These are phyloP conservation scores for Campoplex nolae DNA, from an alignment of 2,888 invertebrate species.

Conservation along the genomic window DNA sequence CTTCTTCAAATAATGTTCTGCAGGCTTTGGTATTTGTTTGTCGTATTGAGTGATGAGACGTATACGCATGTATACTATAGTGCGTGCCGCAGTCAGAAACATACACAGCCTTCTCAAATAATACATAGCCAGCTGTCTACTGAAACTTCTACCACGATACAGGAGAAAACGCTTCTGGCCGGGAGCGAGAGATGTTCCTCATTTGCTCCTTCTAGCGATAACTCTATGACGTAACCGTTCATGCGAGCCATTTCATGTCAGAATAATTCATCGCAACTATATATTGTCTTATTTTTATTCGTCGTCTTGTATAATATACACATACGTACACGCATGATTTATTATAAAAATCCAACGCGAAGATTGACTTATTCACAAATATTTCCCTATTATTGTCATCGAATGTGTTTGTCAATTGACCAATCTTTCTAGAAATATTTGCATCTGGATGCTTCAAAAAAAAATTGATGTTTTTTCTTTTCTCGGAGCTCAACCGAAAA, in stretches of 20 bases:
- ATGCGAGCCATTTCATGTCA: background rate
- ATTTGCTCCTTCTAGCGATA: constrained; percentile 52
- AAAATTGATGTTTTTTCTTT: no score
- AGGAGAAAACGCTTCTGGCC: constrained; percentile 54
- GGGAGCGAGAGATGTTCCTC: constrained; percentile 50
- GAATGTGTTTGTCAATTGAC: no score
- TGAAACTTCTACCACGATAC: constrained; percentile 17
- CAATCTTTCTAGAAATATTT: no score
- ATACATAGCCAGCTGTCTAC: constrained; percentile 1
- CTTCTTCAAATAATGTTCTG: constrained; percentile 6
- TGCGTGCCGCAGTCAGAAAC: constrained; percentile 8
- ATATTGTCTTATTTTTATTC: background rate
- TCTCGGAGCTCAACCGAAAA: no score
- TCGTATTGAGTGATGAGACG: background rate
- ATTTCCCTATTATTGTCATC: no score
- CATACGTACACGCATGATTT: background rate
- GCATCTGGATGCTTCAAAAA: no score
- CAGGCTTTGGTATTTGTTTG: background rate
- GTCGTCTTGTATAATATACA: background rate
- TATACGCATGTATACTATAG: background rate
- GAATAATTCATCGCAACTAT: background rate
- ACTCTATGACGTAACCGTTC: constrained; percentile 48
- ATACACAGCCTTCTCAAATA: constrained; percentile 16
- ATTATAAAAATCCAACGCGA: background rate
- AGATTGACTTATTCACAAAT: background rate